These are phyloP conservation scores for Caiman crocodilus DNA, from an alignment of 2,797 vertebrate species.

Conservation along the genomic window DNA sequence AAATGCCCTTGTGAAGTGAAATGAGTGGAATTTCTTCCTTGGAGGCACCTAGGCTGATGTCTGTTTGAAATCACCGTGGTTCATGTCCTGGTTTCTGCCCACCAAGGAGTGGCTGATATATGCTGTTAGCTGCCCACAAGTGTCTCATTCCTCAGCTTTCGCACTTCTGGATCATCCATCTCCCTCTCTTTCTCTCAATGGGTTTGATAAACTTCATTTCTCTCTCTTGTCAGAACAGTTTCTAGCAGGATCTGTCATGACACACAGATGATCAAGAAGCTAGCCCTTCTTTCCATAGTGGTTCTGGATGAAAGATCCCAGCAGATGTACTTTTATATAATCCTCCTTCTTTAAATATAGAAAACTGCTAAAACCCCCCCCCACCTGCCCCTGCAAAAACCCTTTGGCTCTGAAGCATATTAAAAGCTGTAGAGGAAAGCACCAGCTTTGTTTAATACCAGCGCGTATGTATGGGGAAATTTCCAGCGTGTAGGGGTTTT, in stretches of 20 bases:
- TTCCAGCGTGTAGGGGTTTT: background rate
- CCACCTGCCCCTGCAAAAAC: no score
- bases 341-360: background rate
- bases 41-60: no score
- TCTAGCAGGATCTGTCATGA: background rate
- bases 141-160: no score
- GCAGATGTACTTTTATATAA: background rate
- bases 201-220: background rate
- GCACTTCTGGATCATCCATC: background rate
- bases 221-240: background rate
- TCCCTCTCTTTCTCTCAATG: no score
- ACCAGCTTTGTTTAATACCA: background rate
- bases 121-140: background rate
- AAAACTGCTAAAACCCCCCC: background rate
- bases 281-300: no score
- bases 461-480: background rate
- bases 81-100: background rate
- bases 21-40: background rate
- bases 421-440: background rate
- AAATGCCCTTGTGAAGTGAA: background rate
- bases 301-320: background rate
- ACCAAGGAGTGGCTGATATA: background rate
- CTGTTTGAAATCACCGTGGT: background rate
- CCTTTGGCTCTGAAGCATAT: background rate
- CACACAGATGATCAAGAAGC: background rate